A percentile compares a stretch with the other conserved stretches of the same genome.
phyloP scores from a whole-genome alignment of 2,113 vertebrate species.

The Morone saxatilis region DNA sequence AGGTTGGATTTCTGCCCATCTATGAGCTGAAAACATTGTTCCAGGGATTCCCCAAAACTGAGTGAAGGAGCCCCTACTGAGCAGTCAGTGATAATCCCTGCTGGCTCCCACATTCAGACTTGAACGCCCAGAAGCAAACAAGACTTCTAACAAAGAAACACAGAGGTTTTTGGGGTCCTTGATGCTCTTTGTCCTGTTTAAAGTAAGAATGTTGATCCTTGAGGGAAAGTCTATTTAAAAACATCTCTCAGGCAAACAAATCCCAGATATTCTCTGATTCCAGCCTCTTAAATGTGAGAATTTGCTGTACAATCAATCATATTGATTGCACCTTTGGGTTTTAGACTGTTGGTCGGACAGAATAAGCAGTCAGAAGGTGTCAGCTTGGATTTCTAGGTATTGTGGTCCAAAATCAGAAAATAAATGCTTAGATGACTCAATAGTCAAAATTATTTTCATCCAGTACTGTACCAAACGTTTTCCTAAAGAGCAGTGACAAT shows the following conservation, averaged over 20 bases:
- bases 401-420: background rate
- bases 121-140: conserved; percentile 19
- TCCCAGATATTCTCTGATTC: background rate
- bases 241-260: too few relatives aligned
- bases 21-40: conserved; percentile 40
- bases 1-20: conserved; percentile 43
- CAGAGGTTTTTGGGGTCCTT: background rate
- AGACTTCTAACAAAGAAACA: conserved; percentile 4
- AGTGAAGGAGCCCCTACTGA: conserved; percentile 16
- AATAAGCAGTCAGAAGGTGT: background rate
- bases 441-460: background rate
- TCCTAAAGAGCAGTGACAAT: background rate
- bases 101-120: conserved; percentile 20
- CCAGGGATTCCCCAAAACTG: conserved; percentile 14
- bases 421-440: background rate
- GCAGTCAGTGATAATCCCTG: conserved; percentile 41
- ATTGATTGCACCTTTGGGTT: background rate
- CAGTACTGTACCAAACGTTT: background rate
- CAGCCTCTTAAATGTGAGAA: background rate
- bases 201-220: conserved; percentile 15
- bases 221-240: background rate
- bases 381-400: background rate
- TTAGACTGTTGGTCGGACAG: background rate
- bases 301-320: background rate
- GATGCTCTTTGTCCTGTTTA: background rate